A percentile compares a stretch with the other conserved stretches of the same genome.
phyloP scores from a whole-genome alignment of 2,797 vertebrate species.

The Ptychadena robeensis region DNA sequence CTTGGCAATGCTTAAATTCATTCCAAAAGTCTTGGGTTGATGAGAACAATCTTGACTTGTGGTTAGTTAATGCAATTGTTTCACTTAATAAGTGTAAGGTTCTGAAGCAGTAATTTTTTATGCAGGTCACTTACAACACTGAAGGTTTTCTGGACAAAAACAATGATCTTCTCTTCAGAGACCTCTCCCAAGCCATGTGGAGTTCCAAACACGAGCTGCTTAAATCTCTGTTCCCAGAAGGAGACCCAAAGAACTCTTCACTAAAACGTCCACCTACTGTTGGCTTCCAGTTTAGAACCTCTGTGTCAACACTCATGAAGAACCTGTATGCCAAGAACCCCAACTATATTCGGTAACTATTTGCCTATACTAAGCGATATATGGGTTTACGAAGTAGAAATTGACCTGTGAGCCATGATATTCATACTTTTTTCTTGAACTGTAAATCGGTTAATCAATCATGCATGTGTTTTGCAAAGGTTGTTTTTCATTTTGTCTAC shows the following conservation, averaged over 20 bases:
- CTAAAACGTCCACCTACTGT: slow-evolving; percentile 77
- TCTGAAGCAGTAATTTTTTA: not conserved
- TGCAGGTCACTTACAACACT: slow-evolving; percentile 77
- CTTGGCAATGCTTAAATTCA: not conserved
- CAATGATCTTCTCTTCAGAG: slow-evolving; percentile 78
- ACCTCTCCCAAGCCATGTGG: slow-evolving; percentile 80
- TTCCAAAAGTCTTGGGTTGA: not conserved
- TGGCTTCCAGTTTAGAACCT: slow-evolving; percentile 76
- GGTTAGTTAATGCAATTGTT: not conserved
- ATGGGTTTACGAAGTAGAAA: too few relatives aligned
- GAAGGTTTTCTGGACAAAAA: slow-evolving; percentile 79
- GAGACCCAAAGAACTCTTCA: slow-evolving; percentile 72
- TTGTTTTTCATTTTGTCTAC: not conserved
- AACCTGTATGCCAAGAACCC: slow-evolving; percentile 82
- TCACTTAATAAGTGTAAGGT: too few relatives aligned
- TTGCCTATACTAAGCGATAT: not conserved
- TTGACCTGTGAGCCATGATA: too few relatives aligned
- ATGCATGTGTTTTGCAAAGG: not conserved
- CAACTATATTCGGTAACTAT: slow-evolving; percentile 78
- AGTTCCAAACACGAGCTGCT: slow-evolving; percentile 70
- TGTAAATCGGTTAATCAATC: too few relatives aligned
- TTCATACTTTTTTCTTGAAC: too few relatives aligned
- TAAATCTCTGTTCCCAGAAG: slow-evolving; percentile 77
- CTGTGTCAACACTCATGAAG: slow-evolving; percentile 76
- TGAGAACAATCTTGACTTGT: not conserved